Evolutionary conservation across 2,797 vertebrate genomes (phyloP).

Genomic region (Enteromius paludinosus): DNA sequence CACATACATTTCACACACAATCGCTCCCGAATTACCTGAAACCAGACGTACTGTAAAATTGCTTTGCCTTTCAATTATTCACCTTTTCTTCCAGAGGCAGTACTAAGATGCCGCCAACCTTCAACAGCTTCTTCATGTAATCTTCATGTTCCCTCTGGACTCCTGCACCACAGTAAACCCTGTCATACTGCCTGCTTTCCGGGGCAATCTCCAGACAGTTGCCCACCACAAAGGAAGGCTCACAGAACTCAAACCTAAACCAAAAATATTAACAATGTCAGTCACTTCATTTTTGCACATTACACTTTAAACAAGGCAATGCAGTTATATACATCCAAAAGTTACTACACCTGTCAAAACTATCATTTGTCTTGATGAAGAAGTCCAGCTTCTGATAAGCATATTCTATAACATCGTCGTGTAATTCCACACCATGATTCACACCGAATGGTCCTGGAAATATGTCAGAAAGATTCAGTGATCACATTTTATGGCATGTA

Average conservation of each 20-base stretch:
- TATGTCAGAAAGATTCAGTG: not conserved
- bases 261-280: not conserved
- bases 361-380: slow-evolving; percentile 87
- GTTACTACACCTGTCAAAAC: slow-evolving; percentile 83
- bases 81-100: slow-evolving; percentile 91
- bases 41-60: not conserved
- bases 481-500: not conserved
- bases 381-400: slow-evolving; percentile 87
- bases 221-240: slow-evolving; percentile 86
- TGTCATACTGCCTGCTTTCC: slow-evolving; percentile 84
- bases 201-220: slow-evolving; percentile 88
- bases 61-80: not conserved
- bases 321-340: not conserved
- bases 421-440: slow-evolving; percentile 88
- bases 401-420: slow-evolving; percentile 86
- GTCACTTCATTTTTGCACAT: not conserved
- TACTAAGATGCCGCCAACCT: slow-evolving; percentile 89
- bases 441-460: slow-evolving; percentile 85
- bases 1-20: not conserved
- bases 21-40: not conserved
- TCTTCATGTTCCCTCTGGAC: slow-evolving; percentile 88
- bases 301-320: not conserved
- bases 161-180: slow-evolving; percentile 89
- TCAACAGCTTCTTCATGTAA: slow-evolving; percentile 88
- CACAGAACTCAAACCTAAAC: slow-evolving; percentile 88